Conservation (phyloP, 2,797 vertebrate genomes). For the Schizopygopsis pylzovi region DNA sequence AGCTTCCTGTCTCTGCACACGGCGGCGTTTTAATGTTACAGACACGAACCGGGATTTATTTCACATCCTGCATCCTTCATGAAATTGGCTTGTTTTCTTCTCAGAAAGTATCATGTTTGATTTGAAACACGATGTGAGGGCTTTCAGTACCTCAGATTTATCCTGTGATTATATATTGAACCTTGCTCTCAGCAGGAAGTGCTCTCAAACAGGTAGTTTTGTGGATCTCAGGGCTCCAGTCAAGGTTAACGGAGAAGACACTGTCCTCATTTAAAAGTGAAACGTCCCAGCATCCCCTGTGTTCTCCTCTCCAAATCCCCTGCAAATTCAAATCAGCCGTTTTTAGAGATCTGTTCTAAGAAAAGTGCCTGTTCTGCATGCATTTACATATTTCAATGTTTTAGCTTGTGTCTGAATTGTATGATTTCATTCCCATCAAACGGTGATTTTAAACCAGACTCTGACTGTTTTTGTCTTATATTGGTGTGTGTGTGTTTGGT, state of each 20-base stretch:
- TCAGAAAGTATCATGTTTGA: neutral
- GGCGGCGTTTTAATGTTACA: neutral
- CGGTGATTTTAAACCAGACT: neutral
- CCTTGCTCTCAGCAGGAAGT: neutral
- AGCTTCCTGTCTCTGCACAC: neutral
- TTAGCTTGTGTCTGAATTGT: neutral
- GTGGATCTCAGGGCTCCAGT: neutral
- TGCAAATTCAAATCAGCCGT: constrained; percentile 38
- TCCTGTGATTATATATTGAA: neutral
- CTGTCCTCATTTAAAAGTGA: constrained; percentile 46
- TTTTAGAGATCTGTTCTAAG: constrained; percentile 20
- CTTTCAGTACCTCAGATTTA: neutral
- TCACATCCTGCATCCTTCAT: neutral
- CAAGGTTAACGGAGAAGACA: neutral
- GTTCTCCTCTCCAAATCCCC: constrained; percentile 20
- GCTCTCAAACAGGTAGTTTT: constrained; percentile 4
- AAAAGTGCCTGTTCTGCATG: constrained; percentile 1
- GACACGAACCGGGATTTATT: neutral
- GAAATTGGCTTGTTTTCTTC: neutral
- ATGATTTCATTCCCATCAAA: neutral
- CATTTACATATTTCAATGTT: constrained; percentile 12
- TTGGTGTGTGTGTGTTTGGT: constrained; percentile 6
- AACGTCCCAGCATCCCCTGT: constrained; percentile 26
- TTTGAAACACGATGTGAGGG: neutral
- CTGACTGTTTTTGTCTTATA: neutral